Conservation (phyloP, 1,140 invertebrate genomes). For the Euglossa dilemma region DNA sequence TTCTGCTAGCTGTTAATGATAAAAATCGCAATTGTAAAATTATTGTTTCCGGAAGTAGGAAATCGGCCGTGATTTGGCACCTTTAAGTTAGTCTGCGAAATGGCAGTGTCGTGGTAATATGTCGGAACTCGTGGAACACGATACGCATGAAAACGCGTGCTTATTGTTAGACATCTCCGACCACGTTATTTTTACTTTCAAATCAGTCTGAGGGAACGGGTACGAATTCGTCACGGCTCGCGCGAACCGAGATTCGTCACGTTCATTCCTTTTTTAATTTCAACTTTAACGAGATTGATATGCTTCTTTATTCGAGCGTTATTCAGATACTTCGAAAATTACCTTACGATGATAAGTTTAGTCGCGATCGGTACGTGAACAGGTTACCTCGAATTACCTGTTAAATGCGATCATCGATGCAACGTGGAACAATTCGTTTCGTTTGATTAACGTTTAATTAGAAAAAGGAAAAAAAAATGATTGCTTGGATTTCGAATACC, state of each 20-base stretch:
- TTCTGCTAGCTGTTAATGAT: not conserved
- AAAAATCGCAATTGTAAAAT: conserved; percentile 3
- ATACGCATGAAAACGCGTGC: conserved; percentile 26
- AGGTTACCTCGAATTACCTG: not conserved
- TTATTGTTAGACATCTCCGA: conserved; percentile 6
- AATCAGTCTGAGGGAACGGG: conserved; percentile 57
- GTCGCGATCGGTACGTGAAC: not conserved
- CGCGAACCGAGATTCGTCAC: not conserved
- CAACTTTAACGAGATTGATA: not conserved
- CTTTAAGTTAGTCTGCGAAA: conserved; percentile 36
- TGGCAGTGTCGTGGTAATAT: conserved; percentile 61
- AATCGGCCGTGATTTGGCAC: conserved; percentile 23
- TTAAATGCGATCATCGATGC: too few species aligned
- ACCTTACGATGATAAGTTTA: not conserved
- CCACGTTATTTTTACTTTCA: conserved; percentile 57
- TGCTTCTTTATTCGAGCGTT: not conserved
- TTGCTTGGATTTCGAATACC: not conserved
- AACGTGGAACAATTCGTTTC: not conserved
- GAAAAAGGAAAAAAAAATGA: not conserved
- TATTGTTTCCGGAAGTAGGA: conserved; percentile 36
- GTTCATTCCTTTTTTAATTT: not conserved
- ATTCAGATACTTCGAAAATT: not conserved
- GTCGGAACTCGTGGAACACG: conserved; percentile 38
- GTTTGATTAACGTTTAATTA: not conserved
- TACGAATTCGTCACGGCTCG: conserved; percentile 12